phyloP scores from a whole-genome alignment of 2,113 vertebrate species.

The Sialia sialis region DNA sequence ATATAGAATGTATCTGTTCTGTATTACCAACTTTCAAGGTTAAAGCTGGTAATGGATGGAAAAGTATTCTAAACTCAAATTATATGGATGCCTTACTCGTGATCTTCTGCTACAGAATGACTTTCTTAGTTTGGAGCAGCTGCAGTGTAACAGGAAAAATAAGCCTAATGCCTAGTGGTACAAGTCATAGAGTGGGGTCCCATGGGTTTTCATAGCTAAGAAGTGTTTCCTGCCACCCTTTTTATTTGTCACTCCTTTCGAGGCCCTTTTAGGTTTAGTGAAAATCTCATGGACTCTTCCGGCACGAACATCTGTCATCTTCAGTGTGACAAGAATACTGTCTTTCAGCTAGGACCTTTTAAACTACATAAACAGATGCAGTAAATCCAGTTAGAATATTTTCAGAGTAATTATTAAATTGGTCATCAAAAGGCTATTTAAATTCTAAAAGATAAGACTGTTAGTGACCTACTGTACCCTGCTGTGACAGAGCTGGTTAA shows the following conservation, averaged over 20 bases:
- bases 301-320: not conserved
- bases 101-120: not conserved
- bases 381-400: not conserved
- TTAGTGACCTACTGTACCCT: not conserved
- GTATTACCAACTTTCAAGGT: not conserved
- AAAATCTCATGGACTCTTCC: not conserved
- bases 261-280: not conserved
- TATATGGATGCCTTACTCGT: not conserved
- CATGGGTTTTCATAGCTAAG: not conserved
- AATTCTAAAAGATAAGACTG: not conserved
- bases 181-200: not conserved
- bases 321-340: not conserved
- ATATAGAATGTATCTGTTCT: not conserved
- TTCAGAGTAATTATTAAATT: not conserved
- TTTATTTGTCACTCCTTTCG: not conserved
- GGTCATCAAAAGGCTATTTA: conserved; percentile 7
- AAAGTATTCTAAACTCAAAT: not conserved
- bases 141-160: not conserved
- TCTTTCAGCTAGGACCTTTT: not conserved
- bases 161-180: not conserved
- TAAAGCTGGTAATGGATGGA: not conserved
- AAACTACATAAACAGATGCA: not conserved
- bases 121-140: not conserved
- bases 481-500: not conserved
- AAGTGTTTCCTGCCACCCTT: not conserved